Conservation (phyloP, 2,797 vertebrate genomes). For the Dromococcyx pavoninus region DNA sequence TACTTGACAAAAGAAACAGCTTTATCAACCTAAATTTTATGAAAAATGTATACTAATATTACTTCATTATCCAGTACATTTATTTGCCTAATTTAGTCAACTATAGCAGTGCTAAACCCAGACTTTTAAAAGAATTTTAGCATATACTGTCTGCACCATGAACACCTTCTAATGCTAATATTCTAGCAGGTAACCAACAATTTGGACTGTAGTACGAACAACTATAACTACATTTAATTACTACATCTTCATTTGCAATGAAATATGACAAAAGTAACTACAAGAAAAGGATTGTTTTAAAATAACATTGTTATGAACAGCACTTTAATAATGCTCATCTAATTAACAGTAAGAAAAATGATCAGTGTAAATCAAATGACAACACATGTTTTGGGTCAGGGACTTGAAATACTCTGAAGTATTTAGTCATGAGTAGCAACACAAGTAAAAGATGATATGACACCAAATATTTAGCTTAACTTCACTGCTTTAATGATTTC, state of each 20-base stretch:
- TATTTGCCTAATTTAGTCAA: not conserved
- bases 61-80: not conserved
- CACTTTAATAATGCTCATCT: constrained; percentile 37
- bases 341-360: constrained; percentile 24
- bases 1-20: constrained; percentile 54
- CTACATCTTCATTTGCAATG: constrained; percentile 16
- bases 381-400: constrained; percentile 2
- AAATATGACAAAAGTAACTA: not conserved
- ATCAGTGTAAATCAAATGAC: not conserved
- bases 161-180: not conserved
- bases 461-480: not conserved
- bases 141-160: not conserved
- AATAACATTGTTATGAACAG: not conserved
- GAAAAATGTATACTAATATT: constrained; percentile 1
- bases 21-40: constrained; percentile 42
- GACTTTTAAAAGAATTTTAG: not conserved
- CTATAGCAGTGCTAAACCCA: not conserved
- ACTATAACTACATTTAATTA: not conserved
- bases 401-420: constrained; percentile 39
- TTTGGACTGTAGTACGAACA: not conserved
- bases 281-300: not conserved
- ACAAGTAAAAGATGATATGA: constrained; percentile 38
- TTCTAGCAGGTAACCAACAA: not conserved
- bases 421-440: constrained; percentile 63
- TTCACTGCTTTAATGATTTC: constrained; percentile 2